phyloP scores from a whole-genome alignment of 2,888 invertebrate species.

The Habroteleia sp. region DNA sequence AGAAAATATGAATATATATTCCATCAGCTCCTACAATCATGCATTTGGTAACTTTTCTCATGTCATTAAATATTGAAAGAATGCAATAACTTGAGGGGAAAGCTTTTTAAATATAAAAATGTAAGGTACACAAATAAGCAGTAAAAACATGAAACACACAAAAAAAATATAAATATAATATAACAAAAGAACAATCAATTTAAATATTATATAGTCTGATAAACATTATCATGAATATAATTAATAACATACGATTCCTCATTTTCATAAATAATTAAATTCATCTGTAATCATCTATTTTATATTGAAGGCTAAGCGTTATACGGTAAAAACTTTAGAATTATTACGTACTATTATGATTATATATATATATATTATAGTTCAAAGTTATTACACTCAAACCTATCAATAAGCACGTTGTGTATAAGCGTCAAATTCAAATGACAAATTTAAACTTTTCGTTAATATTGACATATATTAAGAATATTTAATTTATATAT shows the following conservation, averaged over 20 bases:
- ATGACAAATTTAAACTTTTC: no score
- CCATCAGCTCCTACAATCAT: background rate
- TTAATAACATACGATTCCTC: conserved; percentile 21
- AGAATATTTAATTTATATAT: no score
- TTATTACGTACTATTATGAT: no score
- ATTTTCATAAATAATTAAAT: conserved; percentile 37
- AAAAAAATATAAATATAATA: conserved; percentile 18
- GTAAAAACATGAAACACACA: conserved; percentile 13
- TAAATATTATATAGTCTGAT: conserved; percentile 36
- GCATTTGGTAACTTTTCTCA: no score
- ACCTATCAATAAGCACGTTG: no score
- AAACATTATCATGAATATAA: conserved; percentile 42
- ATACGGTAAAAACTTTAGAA: no score
- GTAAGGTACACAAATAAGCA: conserved; percentile 5
- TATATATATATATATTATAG: no score
- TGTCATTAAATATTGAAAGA: no score
- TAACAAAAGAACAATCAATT: conserved; percentile 38
- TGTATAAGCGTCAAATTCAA: no score
- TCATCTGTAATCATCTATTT: conserved; percentile 43
- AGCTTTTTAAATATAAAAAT: conserved; percentile 21
- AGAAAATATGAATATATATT: background rate
- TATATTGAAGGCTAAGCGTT: conserved; percentile 25
- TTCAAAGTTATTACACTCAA: no score
- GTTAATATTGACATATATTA: no score
- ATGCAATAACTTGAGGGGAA: no score